Percentiles rank a stretch among this genome's conserved stretches.
These are phyloP conservation scores for Acanthornis magna DNA, from an alignment of 2,797 vertebrate genomes.

Conservation along the genomic window DNA sequence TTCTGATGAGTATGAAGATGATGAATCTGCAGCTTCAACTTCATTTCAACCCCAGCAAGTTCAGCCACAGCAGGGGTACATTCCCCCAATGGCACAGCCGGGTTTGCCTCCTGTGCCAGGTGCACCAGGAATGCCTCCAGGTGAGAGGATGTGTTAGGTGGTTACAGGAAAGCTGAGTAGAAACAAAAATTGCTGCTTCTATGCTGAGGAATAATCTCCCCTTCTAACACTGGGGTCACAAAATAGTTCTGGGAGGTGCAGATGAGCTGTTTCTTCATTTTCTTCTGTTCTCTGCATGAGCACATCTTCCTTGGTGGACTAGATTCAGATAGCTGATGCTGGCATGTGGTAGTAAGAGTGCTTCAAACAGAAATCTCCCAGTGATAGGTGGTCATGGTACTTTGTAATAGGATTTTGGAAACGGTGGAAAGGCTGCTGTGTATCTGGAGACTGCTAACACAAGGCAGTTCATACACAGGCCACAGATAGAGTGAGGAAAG, in stretches of 20 bases:
- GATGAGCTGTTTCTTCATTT: not conserved
- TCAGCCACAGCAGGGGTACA: conserved; percentile 87
- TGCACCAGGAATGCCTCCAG: conserved; percentile 89
- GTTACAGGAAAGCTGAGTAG: not conserved
- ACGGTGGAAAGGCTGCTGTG: not conserved
- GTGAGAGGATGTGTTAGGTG: conserved; percentile 26
- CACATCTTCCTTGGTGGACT: not conserved
- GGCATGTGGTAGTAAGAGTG: not conserved
- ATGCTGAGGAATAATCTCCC: not conserved
- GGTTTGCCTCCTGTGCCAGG: conserved; percentile 87
- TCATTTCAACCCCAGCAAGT: conserved; percentile 85
- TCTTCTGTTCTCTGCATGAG: rapidly evolving
- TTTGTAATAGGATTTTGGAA: not conserved
- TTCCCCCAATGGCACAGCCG: conserved; percentile 90
- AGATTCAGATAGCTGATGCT: not conserved
- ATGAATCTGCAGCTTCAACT: conserved; percentile 90
- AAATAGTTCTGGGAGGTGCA: not conserved
- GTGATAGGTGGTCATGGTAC: rapidly evolving
- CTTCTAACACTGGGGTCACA: not conserved
- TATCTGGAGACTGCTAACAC: not conserved
- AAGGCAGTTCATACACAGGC: not conserved
- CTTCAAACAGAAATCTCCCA: not conserved
- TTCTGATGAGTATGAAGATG: conserved; percentile 92
- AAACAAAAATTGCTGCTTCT: not conserved
- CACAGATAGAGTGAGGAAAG: not conserved